Evolutionary conservation across 2,888 invertebrate genomes (phyloP), one percentile per base, ranked within the genome.

Genomic region (Ptychoptera contaminata): DNA sequence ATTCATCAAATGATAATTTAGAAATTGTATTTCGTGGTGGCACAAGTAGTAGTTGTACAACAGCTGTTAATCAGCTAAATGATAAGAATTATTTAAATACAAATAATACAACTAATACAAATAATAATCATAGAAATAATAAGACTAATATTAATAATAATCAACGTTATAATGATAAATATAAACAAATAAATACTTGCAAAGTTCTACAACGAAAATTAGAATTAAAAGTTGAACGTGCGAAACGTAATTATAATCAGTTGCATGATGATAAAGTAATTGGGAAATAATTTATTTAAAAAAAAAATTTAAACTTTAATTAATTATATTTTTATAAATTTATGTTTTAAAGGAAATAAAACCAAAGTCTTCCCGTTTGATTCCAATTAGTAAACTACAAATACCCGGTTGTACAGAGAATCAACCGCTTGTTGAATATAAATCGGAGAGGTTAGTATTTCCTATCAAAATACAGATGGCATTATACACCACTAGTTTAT

Each of bases 211-310:
- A 66, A 53, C 55, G 65, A 35, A 66, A 66, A 49, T 52, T 66
- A 35, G 66, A 66, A 48, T 51, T 65, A 23, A 66, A 66, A 56
- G 66, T 66, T 47, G 65, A 65, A 50, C 59, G 63, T 38, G 66
- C 65, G 30, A 63, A 63, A 51, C 57, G 61, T 44, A 65, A 61
- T 48, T 65, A 64, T 44, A 59, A 55, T 39, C 60, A 65, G 49
- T 59, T 58, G 48, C 62, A 61, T 48, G 60, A 60, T 42, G 57
- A 61, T 48, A 47, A 47, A 42, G 48, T 47, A 39, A n/a, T 23
- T 23, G 7, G 7, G 7, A 23, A 23, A 5, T 5, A 34, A 6
- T n/a, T 34, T 34, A 34, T 34, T 34, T n/a, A 4, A 34, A 32
- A 11, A 32, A 32, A 32, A 11, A 9, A 7, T n/a, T 11, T 32